A percentile compares a stretch with the other conserved stretches of the same genome.
These are phyloP conservation scores for Achroia grisella DNA, from an alignment of 1,140 invertebrate genomes.

Conservation along the genomic window DNA sequence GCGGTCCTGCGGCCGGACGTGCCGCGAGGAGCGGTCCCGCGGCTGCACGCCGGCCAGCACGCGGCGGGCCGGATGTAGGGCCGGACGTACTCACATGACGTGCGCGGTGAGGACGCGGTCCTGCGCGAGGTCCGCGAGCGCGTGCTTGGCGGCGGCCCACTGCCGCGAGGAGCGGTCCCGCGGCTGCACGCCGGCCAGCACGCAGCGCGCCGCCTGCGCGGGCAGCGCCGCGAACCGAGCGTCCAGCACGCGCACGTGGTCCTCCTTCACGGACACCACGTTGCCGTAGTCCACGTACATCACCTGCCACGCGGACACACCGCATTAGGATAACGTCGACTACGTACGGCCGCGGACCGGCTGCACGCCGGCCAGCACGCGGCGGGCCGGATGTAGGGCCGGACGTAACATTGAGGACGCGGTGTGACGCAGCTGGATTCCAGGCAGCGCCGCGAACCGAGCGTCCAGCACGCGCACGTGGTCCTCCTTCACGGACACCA, in stretches of 20 bases:
- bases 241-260: conserved; percentile 29
- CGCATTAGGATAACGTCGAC: background rate
- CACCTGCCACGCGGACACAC: conserved; percentile 31
- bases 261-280: conserved; percentile 43
- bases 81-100: conserved; percentile 25
- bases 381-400: background rate
- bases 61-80: background rate
- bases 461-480: conserved; percentile 26
- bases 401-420: conserved; percentile 27
- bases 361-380: no score
- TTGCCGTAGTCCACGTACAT: conserved; percentile 61
- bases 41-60: no score
- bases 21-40: no score
- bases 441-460: conserved; percentile 26
- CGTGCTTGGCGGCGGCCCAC: conserved; percentile 26
- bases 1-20: no score
- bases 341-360: no score
- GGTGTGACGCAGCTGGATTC: conserved; percentile 28
- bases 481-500: conserved; percentile 46
- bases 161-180: conserved; percentile 5
- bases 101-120: conserved; percentile 24
- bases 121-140: conserved; percentile 16
- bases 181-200: conserved; percentile 34
- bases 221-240: conserved; percentile 28
- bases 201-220: conserved; percentile 35